Evolutionary conservation across 2,888 invertebrate genomes (phyloP), one percentile per base, ranked within the genome.

Genomic region (Anagyrus pseudococci): DNA sequence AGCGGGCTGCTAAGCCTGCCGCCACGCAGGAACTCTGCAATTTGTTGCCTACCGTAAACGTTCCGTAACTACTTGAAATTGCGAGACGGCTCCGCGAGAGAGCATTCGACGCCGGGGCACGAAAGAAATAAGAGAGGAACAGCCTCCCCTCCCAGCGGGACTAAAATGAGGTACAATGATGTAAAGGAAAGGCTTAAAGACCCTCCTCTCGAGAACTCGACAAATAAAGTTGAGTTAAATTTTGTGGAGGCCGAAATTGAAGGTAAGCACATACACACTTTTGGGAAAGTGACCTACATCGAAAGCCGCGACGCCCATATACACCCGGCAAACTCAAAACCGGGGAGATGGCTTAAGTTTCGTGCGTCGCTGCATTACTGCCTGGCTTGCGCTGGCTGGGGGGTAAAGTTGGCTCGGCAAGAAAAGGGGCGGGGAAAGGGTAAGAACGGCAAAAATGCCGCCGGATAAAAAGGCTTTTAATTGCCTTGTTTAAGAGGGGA

Each of bases 51-150:
- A 68, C 69, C 69, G 71, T 75, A 72, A 75, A 72, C 70, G 71
- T 65, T 62, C 55, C 69, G 70, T 71, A 71, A 71, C 70, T 68
- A 67, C 68, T 71, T 66, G 70, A 69, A 72, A 74, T 73, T 72
- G 71, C 71, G 59, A 58, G 62, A 62, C 65, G 57, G 66, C 58
- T 7, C 13, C 8, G 17, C 40, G 6, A n/a, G 10, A 7, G 29
- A 4, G 4, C 6, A 7, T 4, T 29, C 29, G 29, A 29, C 29
- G 29, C 4, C 29, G 29, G n/a, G n/a, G n/a, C n/a, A n/a, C n/a
- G n/a, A n/a, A n/a, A n/a, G n/a, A n/a, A n/a, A n/a, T n/a, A n/a
- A n/a, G n/a, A n/a, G n/a, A n/a, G n/a, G n/a, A n/a, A n/a, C n/a
- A n/a, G n/a, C n/a, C n/a, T n/a, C n/a, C n/a, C n/a, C n/a, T n/a